These are phyloP conservation scores for Xiphophorus couchianus DNA, from an alignment of 2,113 vertebrate genomes.

Conservation along the genomic window DNA sequence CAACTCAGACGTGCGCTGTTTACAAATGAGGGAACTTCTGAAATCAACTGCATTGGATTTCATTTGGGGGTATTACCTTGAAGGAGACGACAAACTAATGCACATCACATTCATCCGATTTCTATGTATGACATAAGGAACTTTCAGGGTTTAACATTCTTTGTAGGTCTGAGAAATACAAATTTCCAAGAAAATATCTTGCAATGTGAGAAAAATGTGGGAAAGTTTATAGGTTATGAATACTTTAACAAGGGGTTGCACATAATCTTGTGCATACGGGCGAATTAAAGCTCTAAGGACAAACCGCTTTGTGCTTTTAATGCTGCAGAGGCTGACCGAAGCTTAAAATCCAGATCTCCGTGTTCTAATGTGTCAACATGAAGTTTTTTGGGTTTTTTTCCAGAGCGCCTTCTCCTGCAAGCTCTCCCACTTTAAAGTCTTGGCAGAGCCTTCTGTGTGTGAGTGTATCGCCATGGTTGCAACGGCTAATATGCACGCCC, in stretches of 20 bases:
- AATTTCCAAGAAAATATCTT: not conserved
- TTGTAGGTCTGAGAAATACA: not conserved
- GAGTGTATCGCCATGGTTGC: constrained; percentile 68
- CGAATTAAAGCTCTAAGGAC: constrained; percentile 37
- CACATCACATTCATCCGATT: not conserved
- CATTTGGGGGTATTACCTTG: not conserved
- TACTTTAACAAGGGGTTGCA: not conserved
- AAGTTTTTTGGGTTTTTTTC: constrained; percentile 42
- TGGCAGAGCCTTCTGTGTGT: constrained; percentile 60
- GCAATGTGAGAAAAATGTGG: not conserved
- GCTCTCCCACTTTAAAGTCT: constrained; percentile 55
- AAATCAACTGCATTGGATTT: not conserved
- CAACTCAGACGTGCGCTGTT: too few relatives aligned
- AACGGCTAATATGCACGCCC: constrained; percentile 76
- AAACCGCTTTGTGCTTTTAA: constrained; percentile 21
- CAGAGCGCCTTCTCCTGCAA: constrained; percentile 45
- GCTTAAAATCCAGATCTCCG: constrained; percentile 28
- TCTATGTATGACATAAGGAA: too few relatives aligned
- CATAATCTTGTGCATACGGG: not conserved
- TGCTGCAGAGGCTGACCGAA: constrained; percentile 14
- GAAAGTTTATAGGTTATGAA: not conserved
- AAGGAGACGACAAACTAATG: too few relatives aligned
- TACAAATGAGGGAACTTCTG: too few relatives aligned
- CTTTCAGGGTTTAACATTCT: not conserved
- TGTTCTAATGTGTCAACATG: constrained; percentile 58